Conservation (phyloP, 2,797 vertebrate species). For the Falco biarmicus region DNA sequence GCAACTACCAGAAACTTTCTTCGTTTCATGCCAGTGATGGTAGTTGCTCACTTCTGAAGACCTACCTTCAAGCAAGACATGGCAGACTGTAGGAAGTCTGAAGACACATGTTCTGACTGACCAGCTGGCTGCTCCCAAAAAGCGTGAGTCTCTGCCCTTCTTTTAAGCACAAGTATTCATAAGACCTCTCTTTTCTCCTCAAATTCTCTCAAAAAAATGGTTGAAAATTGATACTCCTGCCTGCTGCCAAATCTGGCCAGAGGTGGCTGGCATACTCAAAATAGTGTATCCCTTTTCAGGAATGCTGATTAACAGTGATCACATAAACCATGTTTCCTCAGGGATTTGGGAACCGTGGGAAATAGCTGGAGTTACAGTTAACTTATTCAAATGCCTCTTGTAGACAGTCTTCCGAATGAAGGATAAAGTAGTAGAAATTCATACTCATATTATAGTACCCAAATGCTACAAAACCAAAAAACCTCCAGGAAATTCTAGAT, state of each 20-base stretch:
- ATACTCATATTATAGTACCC: not conserved
- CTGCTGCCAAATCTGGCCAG: not conserved
- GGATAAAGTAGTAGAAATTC: not conserved
- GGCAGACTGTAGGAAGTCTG: not conserved
- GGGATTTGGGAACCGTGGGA: not conserved
- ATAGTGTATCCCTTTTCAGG: not conserved
- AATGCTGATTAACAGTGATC: not conserved
- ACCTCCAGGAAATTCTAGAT: not conserved
- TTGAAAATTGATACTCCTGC: not conserved
- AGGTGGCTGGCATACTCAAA: not conserved
- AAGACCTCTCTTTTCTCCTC: not conserved
- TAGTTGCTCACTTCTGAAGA: not conserved
- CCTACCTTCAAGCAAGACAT: not conserved
- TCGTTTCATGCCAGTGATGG: not conserved
- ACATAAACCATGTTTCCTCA: not conserved
- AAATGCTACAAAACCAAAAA: not conserved
- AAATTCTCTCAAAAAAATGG: not conserved
- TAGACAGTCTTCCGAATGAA: not conserved
- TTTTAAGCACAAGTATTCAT: not conserved
- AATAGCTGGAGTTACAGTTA: not conserved
- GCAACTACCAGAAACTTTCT: not conserved
- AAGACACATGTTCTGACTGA: not conserved
- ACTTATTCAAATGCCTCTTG: not conserved
- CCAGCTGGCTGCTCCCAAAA: not conserved
- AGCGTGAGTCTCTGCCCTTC: not conserved